Base-by-base conservation (phyloP, 2,797 vertebrate species). In the Propithecus deckenii region DNA sequence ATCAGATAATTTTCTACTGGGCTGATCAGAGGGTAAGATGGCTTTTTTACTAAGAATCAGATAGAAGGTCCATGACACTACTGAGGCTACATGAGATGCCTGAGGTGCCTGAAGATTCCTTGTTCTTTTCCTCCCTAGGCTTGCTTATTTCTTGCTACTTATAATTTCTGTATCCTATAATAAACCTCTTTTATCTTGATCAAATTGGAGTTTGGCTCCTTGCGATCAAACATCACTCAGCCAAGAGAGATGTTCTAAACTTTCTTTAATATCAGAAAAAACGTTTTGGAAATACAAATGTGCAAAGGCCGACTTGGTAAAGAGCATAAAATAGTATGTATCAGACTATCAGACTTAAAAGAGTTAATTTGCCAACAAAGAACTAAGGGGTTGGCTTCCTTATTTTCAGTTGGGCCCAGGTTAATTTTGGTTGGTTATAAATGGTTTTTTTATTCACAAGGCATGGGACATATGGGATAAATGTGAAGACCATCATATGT, bases 391-490 rank as follows among this genome's bases (percentile, higher is more conserved):
- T 30, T 76, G 59, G 38, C 13, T 61, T 86, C 57, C 55, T 86
- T 86, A 71, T 86, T 59, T 84, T 72, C 61, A 74, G 30, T 17
- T 65, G 76, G 65, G 43, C 61, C 79, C 35, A n/a, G 57, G 35
- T 67, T 94, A 65, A 86, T 65, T 96, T 85, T 91, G 43, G 69
- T 91, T 86, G 63, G 43, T 69, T 88, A 32, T 78, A 92, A 85
- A 86, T 86, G 43, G 32, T 55, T 86, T 96, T 57, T 96, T 94
- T 46, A 95, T 91, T 93, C 18, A 28, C 38, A 43, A 93, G 46
- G 46, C 59, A 78, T 22, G 55, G 72, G 28, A 72, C 38, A 50
- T 61, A 93, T 22, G 30, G 84, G 81, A 89, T 89, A 91, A 85
- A 83, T 46, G 59, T 89, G 85, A 81, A 52, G 85, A 81, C 28